Percentiles rank a stretch among this genome's conserved stretches.
phyloP scores from a whole-genome alignment of 53 echinoderm and acorn worm genomes.

The Mesocentrotus franciscanus region DNA sequence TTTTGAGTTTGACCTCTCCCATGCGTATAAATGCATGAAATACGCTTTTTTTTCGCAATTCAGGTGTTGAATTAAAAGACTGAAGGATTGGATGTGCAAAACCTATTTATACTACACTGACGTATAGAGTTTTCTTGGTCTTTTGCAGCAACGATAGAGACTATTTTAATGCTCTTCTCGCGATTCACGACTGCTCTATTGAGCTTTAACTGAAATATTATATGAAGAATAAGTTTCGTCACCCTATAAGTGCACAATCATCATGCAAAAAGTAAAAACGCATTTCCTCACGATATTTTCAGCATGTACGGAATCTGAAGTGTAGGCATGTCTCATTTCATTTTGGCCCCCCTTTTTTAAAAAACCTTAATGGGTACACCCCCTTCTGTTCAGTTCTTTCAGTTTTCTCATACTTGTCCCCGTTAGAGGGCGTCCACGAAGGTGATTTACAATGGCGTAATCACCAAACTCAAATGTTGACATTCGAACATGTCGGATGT shows the following conservation, averaged over 20 bases:
- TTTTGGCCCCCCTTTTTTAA: neutral
- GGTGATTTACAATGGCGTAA: no score
- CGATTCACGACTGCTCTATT: neutral
- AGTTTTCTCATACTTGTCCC: neutral
- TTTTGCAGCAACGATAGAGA: neutral
- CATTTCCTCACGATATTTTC: neutral
- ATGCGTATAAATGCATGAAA: neutral
- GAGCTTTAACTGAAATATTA: neutral
- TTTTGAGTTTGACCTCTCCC: constrained; percentile 17
- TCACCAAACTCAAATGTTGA: no score
- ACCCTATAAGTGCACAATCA: neutral
- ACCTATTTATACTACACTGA: neutral
- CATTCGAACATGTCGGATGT: no score
- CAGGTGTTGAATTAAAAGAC: neutral
- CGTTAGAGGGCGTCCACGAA: no score
- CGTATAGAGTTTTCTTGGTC: neutral
- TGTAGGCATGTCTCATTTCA: neutral
- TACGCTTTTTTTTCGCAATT: neutral
- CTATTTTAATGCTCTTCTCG: neutral
- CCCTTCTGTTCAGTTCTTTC: neutral
- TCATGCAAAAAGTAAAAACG: neutral
- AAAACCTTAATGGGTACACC: neutral
- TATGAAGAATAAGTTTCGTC: neutral
- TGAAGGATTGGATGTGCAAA: neutral
- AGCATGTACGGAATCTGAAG: neutral